Evolutionary conservation across 2,113 vertebrate genomes (phyloP), one percentile per base, ranked within the genome.

Genomic region (Ifrita kowaldi): DNA sequence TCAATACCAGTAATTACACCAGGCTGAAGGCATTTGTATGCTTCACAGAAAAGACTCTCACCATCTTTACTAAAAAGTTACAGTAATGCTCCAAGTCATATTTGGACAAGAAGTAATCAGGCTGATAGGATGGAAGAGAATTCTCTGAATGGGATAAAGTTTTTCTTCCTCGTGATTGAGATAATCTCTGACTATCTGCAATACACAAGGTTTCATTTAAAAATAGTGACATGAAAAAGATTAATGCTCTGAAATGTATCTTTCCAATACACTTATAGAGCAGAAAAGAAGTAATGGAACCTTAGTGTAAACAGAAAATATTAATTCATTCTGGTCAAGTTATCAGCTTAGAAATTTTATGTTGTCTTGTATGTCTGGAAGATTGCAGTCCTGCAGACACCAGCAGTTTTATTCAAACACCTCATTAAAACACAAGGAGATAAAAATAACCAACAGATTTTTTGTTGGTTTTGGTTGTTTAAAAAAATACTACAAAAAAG

Each of bases 51-150:
- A 73, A 93, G 11, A 79, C 49, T 93, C 47, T 32, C 28, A 67
- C 46, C 18, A 27, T 84, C 47, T 95, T 94, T 87, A 89, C 44
- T 96, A 64, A 95, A 79, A 94, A 46, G 37, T 74, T 75, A 77
- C 47, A 87, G 11, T 73, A 95, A 92, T 77, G 52, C 65, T 80
- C 26, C 69, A 88, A 91, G 64, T 93, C 42, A 22, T 44, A 90
- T 87, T 85, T 30, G 12, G 74, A 39, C 16, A 92, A 93, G 56
- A 71, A 84, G 14, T 55, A 70, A 84, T 84, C 49, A 69, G 64
- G 27, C 39, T 76, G 35, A 84, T 27, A 16, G 52, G 50, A 57
- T 33, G 52, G 42, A 93, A 89, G 5, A 26, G 16, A 68, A 15
- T 81, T 97, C 46, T 84, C 46, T 78, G 50, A 93, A 87, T 27